Evolutionary conservation across 2,113 vertebrate species (phyloP), one percentile per base, ranked within the genome.

Genomic region (Pontoporia blainvillei): DNA sequence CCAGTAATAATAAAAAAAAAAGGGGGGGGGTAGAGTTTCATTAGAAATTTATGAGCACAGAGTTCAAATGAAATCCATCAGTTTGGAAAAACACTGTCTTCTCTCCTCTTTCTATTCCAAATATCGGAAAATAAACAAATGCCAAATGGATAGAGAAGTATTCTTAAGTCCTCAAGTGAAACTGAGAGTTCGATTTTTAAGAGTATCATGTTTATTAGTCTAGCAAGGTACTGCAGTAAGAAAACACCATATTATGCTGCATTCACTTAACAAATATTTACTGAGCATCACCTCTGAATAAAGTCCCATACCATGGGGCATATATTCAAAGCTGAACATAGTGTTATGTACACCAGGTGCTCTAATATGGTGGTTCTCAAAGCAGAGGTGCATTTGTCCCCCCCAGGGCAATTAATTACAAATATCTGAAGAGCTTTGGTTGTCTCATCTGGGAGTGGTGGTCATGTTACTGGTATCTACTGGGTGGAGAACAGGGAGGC

Each of bases 41-140:
- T 94, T 93, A 94, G 41, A 91, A 96, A 96, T 96, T 89, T 89
- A 93, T 94, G 54, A 93, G n/a, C 67, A 88, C 52, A 67, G 46
- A 64, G n/a, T 90, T 89, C 54, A 95, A 75, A 72, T 92, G 44
- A 91, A 64, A 83, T 69, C 41, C 84, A 59, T 79, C 13, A 29
- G 44, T 39, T 23, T 94, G 54, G 44, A 72, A 84, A 93, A 84
- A 64, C 5, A 67, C 57, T 83, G 20, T 71, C 62, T 69, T 83
- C n/a, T 66, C 20, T 71, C 44, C 18, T 82, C 25, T 90, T 52
- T 81, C 61, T 72, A 6, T 64, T 76, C 23, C 76, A 95, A 76
- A 67, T n/a, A 66, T 15, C 61, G 41, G 25, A 66, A 88, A 86
- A 88, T 82, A 93, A 84, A 88, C 14, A 83, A 90, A 71, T 49